Base-by-base conservation (phyloP, 1,140 invertebrate species). In the Neodiprion fabricii region DNA sequence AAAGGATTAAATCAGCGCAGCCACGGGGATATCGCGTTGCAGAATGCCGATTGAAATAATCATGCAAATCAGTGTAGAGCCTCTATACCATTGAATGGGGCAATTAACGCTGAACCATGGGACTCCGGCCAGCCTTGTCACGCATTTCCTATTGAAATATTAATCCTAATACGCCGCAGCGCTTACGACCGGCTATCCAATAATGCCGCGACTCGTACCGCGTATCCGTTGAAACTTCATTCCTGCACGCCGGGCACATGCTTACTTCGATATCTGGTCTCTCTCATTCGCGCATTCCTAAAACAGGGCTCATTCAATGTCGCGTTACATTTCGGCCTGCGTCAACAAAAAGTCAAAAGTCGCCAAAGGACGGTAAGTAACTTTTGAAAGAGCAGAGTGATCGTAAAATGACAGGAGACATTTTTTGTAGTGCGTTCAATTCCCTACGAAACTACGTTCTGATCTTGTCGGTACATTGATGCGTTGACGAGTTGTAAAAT, bases 121-220 rank as follows among this genome's bases (percentile, higher is more conserved):
- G 48, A 66, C 21, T 71, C 61, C 49, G 28, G 17, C 2, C 17
- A 10, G 70, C 21, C 70, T 40, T 40, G 66, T 66, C 65, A 72
- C 75, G 75, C 78, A 80, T 83, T 84, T 83, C 73, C 80, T 82
- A 79, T 82, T 84, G 80, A 85, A 83, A 84, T 84, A 85, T 84
- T 85, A 82, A 85, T 80, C 71, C 75, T 70, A 74, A 80, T 75
- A 73, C 77, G 78, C 81, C 80, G 76, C 76, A 77, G 73, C 14
- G 69, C 53, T 61, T 28, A 53, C 5, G 48, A 23, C n/a, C 50
- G 69, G 71, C 66, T 47, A 49, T 49, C 53, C 72, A 72, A 66
- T 74, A 73, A 74, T 77, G 77, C 80, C 78, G 77, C 75, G 79
- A 79, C 77, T 81, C 78, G 76, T 80, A 79, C 17, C 17, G 0